These are phyloP conservation scores for Diabrotica balteata DNA, from an alignment of 2,888 invertebrate genomes.

Conservation along the genomic window DNA sequence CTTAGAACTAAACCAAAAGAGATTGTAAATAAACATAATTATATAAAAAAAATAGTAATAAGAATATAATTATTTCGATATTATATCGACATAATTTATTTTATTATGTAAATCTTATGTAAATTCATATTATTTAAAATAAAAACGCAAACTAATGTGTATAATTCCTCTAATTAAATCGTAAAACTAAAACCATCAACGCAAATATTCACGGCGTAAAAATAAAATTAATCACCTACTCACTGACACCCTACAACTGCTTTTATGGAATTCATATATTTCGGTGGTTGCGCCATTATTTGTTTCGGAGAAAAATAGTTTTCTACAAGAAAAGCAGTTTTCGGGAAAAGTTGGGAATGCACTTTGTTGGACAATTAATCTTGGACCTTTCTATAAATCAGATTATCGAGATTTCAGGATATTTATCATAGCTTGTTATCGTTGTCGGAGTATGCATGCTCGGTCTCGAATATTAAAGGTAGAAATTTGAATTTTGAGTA, in stretches of 20 bases:
- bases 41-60: too few species aligned
- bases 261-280: constrained; percentile 10
- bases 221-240: constrained; percentile 4
- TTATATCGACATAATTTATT: too few species aligned
- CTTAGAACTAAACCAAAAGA: too few species aligned
- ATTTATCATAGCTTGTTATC: constrained; percentile 30
- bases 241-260: neutral
- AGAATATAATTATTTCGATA: too few species aligned
- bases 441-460: neutral
- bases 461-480: neutral
- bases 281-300: constrained; percentile 14
- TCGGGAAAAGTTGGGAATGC: constrained; percentile 30
- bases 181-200: too few species aligned
- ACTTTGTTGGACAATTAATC: constrained; percentile 36
- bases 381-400: constrained; percentile 32
- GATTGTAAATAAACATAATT: too few species aligned
- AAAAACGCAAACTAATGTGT: too few species aligned
- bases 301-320: constrained; percentile 27
- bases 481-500: constrained; percentile 18
- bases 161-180: too few species aligned
- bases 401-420: constrained; percentile 26
- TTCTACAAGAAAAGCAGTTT: constrained; percentile 28
- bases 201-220: neutral
- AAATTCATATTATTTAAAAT: too few species aligned
- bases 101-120: too few species aligned